A percentile compares a stretch with the other conserved stretches of the same genome.
Evolutionary conservation across 2,888 invertebrate genomes (phyloP).

Genomic region (Xestoiulus laeticollis): DNA sequence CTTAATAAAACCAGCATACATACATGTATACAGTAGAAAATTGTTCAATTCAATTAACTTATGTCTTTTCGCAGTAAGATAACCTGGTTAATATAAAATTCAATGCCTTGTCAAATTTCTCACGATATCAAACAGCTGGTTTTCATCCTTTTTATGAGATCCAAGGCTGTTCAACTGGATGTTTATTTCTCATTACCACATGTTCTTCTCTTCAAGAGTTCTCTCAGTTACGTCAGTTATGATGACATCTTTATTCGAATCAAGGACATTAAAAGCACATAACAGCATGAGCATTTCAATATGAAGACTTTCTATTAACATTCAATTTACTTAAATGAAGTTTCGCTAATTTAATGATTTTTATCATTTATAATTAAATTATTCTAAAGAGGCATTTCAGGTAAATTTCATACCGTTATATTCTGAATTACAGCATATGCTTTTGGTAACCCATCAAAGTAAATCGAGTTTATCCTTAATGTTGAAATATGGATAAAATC

Average conservation of each 20-base stretch:
- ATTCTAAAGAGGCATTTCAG: too few species aligned
- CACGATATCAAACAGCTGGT: background rate
- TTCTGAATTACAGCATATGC: too few species aligned
- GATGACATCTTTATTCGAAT: background rate
- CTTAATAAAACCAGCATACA: too few species aligned
- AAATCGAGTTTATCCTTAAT: too few species aligned
- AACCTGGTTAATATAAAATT: background rate
- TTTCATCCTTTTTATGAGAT: background rate
- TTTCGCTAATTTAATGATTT: background rate
- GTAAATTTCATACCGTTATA: too few species aligned
- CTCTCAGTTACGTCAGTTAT: background rate
- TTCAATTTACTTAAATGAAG: background rate
- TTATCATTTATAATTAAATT: too few species aligned
- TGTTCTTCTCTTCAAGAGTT: background rate
- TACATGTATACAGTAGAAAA: too few species aligned
- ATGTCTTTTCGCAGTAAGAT: too few species aligned
- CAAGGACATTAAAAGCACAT: background rate
- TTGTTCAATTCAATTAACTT: too few species aligned
- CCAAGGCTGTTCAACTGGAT: background rate
- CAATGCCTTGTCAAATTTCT: background rate
- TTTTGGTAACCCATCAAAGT: too few species aligned
- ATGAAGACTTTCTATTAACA: background rate
- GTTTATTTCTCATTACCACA: background rate
- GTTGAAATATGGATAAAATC: too few species aligned
- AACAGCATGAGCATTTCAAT: background rate